Evolutionary conservation across 2,888 invertebrate genomes (phyloP).

Genomic region (Scaptomyza cyrtandrae): DNA sequence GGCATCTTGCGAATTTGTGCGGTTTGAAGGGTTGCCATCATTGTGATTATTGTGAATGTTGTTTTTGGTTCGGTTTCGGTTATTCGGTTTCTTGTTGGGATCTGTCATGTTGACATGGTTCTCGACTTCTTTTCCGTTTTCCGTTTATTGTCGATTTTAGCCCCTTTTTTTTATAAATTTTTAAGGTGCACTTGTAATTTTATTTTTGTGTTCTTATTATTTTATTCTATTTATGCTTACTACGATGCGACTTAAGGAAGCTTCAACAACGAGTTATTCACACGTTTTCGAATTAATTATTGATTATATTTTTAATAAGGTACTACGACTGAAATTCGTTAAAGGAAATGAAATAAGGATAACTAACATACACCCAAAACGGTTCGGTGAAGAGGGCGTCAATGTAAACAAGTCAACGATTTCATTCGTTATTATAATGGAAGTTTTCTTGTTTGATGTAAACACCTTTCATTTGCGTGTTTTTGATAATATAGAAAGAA

Average conservation of each 20-base stretch:
- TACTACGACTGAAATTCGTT: slow-evolving; percentile 17
- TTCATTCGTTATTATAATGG: slow-evolving; percentile 18
- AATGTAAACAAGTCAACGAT: slow-evolving; percentile 41
- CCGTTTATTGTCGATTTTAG: not conserved
- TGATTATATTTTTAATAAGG: slow-evolving; percentile 25
- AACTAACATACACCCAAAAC: slow-evolving; percentile 1
- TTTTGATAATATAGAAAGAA: not conserved
- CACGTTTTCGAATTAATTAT: slow-evolving; percentile 31
- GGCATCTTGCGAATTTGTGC: too few species aligned
- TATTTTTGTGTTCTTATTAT: slow-evolving; percentile 3
- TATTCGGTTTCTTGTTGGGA: slow-evolving; percentile 35
- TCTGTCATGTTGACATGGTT: slow-evolving; percentile 66
- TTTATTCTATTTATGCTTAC: slow-evolving; percentile 16
- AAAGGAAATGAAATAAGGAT: slow-evolving; percentile 7
- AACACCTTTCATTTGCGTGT: not conserved
- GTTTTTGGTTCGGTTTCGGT: slow-evolving; percentile 23
- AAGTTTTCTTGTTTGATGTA: slow-evolving; percentile 6
- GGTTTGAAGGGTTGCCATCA: not conserved
- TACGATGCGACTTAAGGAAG: slow-evolving; percentile 12
- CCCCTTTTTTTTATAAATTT: slow-evolving; percentile 27
- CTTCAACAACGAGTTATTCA: slow-evolving; percentile 36
- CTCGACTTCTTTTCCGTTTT: not conserved
- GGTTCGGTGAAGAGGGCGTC: not conserved
- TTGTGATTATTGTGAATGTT: slow-evolving; percentile 11
- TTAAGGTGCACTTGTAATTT: slow-evolving; percentile 1